phyloP scores from a whole-genome alignment of 2,888 invertebrate species.

The Leptarthrus brevirostris region DNA sequence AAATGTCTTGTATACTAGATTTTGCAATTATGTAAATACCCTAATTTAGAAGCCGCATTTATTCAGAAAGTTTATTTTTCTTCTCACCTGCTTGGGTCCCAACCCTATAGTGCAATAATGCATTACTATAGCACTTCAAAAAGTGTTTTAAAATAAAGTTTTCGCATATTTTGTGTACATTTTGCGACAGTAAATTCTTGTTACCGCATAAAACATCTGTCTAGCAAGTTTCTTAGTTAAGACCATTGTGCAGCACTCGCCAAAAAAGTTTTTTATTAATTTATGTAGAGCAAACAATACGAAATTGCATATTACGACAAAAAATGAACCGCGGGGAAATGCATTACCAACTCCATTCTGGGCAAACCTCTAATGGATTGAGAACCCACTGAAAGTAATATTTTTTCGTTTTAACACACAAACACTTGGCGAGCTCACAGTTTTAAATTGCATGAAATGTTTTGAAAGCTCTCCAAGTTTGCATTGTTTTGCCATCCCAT shows the following conservation, averaged over 20 bases:
- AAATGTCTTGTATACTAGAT: too few species aligned
- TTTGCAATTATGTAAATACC: too few species aligned
- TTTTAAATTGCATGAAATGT: conserved; percentile 14
- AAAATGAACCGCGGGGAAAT: neutral
- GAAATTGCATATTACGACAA: neutral
- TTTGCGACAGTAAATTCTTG: conserved; percentile 26
- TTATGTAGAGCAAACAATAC: conserved; percentile 14
- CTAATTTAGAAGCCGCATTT: too few species aligned
- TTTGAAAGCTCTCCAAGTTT: conserved; percentile 1
- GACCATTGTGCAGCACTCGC: neutral
- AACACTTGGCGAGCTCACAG: neutral
- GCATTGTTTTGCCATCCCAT: neutral
- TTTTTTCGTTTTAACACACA: neutral
- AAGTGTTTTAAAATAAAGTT: conserved; percentile 2
- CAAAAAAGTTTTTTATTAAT: conserved; percentile 34
- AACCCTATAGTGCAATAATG: neutral
- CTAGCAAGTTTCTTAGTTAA: conserved; percentile 7
- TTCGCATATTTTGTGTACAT: conserved; percentile 24
- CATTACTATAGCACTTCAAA: neutral
- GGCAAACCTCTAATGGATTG: neutral
- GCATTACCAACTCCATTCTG: conserved; percentile 4
- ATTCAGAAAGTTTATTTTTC: too few species aligned
- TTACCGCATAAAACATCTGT: conserved; percentile 1
- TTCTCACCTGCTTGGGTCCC: too few species aligned
- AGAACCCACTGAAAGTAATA: conserved; percentile 16